Conservation (phyloP, 2,888 invertebrate species). For the Syritta pipiens region DNA sequence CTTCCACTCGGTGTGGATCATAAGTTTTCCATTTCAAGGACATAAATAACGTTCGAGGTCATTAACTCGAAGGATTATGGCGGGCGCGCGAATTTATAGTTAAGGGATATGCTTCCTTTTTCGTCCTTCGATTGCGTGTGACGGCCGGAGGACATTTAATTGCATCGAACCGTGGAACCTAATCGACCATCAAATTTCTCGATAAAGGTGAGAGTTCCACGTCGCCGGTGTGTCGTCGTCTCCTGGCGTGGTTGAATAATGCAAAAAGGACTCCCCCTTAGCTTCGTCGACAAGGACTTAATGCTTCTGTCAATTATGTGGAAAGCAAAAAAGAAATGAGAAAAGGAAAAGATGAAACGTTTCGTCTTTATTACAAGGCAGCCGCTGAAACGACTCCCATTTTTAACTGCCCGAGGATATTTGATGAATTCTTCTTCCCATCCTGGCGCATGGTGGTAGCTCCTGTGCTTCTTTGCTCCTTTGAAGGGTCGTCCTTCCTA, state of each 20-base stretch:
- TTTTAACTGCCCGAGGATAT: conserved; percentile 38
- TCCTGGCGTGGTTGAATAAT: no score
- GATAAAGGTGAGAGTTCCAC: no score
- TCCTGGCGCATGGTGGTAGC: no score
- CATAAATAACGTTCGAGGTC: conserved; percentile 45
- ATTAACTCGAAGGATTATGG: conserved; percentile 33
- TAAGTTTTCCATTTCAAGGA: conserved; percentile 25
- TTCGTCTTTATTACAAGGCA: neutral
- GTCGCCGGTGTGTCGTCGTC: no score
- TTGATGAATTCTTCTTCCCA: conserved; percentile 23
- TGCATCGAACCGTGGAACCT: conserved; percentile 27
- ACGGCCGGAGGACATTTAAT: conserved; percentile 20
- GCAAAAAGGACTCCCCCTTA: no score
- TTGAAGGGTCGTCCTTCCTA: conserved; percentile 14
- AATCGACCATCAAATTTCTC: conserved; percentile 52
- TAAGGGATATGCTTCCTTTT: neutral
- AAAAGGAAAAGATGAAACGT: conserved; percentile 31
- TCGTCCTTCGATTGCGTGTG: neutral
- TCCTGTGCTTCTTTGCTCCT: conserved; percentile 16
- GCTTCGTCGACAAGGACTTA: conserved; percentile 22
- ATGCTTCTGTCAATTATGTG: conserved; percentile 45
- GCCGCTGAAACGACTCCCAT: neutral
- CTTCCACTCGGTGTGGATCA: conserved; percentile 11
- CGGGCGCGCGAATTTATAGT: conserved; percentile 20
- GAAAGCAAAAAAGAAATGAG: neutral